phyloP scores from a whole-genome alignment of 1,140 invertebrate species.

The Drosophila malerkotliana region DNA sequence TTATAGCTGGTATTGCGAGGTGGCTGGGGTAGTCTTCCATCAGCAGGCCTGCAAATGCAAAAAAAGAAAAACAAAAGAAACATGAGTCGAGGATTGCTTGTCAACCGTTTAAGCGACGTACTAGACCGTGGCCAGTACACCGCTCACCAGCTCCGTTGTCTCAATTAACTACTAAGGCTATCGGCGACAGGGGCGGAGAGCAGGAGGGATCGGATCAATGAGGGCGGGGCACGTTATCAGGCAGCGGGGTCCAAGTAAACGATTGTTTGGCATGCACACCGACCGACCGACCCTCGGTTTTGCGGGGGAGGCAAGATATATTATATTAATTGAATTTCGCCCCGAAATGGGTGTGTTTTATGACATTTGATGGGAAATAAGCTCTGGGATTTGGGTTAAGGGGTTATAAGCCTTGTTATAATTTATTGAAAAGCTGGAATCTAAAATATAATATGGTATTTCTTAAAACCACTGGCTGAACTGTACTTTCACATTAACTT shows the following conservation, averaged over 20 bases:
- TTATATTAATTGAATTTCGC: conserved; percentile 47
- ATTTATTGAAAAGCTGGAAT: too few species aligned
- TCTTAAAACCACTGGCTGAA: not conserved
- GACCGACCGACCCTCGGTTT: not conserved
- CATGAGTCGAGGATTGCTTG: conserved; percentile 30
- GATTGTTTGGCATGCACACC: conserved; percentile 39
- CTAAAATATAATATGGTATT: too few species aligned
- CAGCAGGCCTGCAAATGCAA: conserved; percentile 66
- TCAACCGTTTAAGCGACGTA: conserved; percentile 65
- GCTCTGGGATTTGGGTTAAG: conserved; percentile 23
- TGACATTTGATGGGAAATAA: not conserved
- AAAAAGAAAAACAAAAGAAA: conserved; percentile 31
- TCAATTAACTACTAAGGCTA: conserved; percentile 23
- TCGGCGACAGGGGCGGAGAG: conserved; percentile 22
- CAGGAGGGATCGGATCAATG: conserved; percentile 3
- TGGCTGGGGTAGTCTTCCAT: conserved; percentile 51
- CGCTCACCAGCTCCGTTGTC: conserved; percentile 23
- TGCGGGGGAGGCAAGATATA: conserved; percentile 12
- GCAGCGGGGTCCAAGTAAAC: conserved; percentile 38
- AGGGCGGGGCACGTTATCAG: conserved; percentile 48
- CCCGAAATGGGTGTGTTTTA: conserved; percentile 41
- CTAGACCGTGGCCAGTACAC: conserved; percentile 56
- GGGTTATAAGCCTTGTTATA: too few species aligned
- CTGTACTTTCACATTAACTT: not conserved
- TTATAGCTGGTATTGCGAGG: conserved; percentile 31